These are phyloP conservation scores for Drosophila nebulosa DNA, from an alignment of 1,140 invertebrate species.

Conservation along the genomic window DNA sequence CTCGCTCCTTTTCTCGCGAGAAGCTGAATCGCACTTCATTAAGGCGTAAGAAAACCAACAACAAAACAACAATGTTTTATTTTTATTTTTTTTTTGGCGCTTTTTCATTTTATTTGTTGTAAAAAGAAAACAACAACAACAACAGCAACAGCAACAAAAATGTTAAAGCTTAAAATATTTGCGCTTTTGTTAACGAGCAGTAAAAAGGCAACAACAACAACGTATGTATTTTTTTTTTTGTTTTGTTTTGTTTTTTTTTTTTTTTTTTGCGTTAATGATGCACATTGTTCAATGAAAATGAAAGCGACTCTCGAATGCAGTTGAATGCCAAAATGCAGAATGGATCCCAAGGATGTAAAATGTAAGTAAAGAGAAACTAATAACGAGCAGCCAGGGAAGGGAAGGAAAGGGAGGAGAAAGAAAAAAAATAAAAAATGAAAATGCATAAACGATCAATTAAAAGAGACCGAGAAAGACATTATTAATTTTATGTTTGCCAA, in stretches of 20 bases:
- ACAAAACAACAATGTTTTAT: constrained; percentile 16
- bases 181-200: constrained; percentile 71
- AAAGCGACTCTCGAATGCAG: constrained; percentile 41
- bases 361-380: neutral
- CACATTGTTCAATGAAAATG: constrained; percentile 77
- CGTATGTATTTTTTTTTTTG: neutral
- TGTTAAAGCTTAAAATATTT: constrained; percentile 72
- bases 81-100: constrained; percentile 13
- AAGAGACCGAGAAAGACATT: no score
- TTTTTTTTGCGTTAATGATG: constrained; percentile 67
- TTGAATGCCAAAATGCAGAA: constrained; percentile 1
- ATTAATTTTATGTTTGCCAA: no score
- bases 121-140: constrained; percentile 48
- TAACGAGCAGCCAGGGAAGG: neutral
- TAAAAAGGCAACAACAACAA: constrained; percentile 47
- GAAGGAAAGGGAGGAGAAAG: neutral
- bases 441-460: neutral
- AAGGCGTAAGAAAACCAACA: constrained; percentile 40
- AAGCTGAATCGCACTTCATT: constrained; percentile 78
- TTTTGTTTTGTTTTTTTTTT: constrained; percentile 8
- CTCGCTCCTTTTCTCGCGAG: constrained; percentile 8
- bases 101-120: constrained; percentile 50
- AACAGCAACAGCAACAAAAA: constrained; percentile 22
- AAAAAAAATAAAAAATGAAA: no score
- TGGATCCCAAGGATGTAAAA: neutral